Evolutionary conservation across 1,140 invertebrate genomes (phyloP).

Genomic region (Lineus longissimus): DNA sequence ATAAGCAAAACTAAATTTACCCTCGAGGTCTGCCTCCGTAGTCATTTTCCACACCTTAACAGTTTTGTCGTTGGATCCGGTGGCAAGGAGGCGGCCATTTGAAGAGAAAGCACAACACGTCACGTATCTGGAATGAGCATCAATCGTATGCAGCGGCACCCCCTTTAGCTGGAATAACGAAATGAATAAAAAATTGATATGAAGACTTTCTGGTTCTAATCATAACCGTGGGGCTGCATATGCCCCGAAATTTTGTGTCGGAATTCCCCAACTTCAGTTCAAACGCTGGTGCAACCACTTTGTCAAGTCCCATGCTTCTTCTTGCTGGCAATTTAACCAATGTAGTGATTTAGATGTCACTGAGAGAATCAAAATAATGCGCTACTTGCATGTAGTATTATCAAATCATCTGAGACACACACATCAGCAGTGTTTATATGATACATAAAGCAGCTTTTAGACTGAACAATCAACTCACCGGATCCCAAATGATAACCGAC

Average conservation of each 20-base stretch:
- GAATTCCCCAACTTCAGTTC: too few relatives aligned
- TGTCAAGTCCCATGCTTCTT: too few relatives aligned
- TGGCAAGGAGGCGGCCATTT: slow-evolving; percentile 63
- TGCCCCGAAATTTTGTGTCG: neutral
- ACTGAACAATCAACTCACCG: slow-evolving; percentile 50
- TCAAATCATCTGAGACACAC: neutral
- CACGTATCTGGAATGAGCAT: slow-evolving; percentile 63
- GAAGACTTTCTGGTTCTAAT: neutral
- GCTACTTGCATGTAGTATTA: too few relatives aligned
- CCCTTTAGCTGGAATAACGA: slow-evolving; percentile 29
- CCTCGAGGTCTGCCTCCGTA: slow-evolving; percentile 37
- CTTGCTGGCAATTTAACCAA: too few relatives aligned
- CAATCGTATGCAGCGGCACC: slow-evolving; percentile 52
- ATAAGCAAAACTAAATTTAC: slow-evolving; percentile 15
- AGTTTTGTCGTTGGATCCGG: slow-evolving; percentile 70
- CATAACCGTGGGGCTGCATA: neutral
- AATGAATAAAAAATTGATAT: slow-evolving; percentile 7
- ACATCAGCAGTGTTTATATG: too few relatives aligned
- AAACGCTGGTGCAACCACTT: too few relatives aligned
- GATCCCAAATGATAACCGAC: slow-evolving; percentile 67
- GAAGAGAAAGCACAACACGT: slow-evolving; percentile 68
- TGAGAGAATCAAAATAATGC: too few relatives aligned
- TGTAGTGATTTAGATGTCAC: too few relatives aligned
- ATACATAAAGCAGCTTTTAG: neutral
- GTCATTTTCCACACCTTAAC: slow-evolving; percentile 62